Evolutionary conservation across 2,888 invertebrate species (phyloP).

Genomic region (Helicoverpa assulta): DNA sequence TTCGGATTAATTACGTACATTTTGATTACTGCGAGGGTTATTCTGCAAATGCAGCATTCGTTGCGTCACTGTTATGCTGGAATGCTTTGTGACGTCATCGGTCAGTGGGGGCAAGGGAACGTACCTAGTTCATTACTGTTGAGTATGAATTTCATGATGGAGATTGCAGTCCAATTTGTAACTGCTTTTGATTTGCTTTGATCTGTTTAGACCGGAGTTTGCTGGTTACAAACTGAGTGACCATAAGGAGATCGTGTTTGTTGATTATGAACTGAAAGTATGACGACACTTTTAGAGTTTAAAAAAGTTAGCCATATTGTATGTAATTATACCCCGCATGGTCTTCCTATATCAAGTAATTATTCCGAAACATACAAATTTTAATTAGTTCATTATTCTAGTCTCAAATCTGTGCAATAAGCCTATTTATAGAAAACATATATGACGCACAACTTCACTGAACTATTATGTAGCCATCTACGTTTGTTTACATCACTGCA

Average conservation of each 20-base stretch:
- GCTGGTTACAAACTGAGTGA: not conserved
- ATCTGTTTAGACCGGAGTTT: not conserved
- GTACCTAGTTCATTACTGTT: not conserved
- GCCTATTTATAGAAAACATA: too few species aligned
- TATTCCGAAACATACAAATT: too few species aligned
- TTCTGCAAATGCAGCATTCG: slow-evolving; percentile 1
- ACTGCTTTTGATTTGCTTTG: not conserved
- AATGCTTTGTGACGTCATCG: slow-evolving; percentile 2
- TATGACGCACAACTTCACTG: too few species aligned
- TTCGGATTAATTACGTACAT: slow-evolving; percentile 25
- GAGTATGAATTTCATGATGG: not conserved
- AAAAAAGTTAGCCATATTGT: too few species aligned
- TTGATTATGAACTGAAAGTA: too few species aligned
- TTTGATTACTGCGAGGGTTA: slow-evolving; percentile 29
- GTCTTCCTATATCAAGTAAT: too few species aligned
- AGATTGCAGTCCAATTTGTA: not conserved
- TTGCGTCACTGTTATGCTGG: not conserved
- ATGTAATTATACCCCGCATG: too few species aligned
- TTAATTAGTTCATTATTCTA: too few species aligned
- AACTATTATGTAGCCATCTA: not conserved
- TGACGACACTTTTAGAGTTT: too few species aligned
- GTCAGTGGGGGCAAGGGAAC: slow-evolving; percentile 2
- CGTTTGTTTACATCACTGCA: not conserved
- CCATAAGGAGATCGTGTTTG: too few species aligned
- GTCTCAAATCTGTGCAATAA: too few species aligned